Percentiles rank a stretch among this genome's conserved stretches.
Conservation (phyloP, 2,888 invertebrate species). For the Cloeon dipterum region DNA sequence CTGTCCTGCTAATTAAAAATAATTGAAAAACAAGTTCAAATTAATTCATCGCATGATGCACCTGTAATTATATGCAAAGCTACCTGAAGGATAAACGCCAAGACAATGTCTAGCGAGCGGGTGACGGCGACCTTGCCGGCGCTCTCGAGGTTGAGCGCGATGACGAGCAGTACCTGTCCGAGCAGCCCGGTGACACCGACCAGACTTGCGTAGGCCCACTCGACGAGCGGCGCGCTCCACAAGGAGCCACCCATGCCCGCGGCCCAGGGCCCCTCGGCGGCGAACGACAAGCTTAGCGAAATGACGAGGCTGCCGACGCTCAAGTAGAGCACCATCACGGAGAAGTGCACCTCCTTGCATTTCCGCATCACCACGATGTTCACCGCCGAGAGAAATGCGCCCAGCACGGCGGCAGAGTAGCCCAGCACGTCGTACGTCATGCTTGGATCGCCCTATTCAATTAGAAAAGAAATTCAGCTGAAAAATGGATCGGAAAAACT, state of each 20-base stretch:
- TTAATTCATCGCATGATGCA: no score
- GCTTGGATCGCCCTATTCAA: no score
- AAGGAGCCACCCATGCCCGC: not conserved
- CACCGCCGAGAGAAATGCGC: slow-evolving; percentile 21
- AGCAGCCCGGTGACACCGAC: slow-evolving; percentile 18
- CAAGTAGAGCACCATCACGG: slow-evolving; percentile 20
- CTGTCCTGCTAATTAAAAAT: no score
- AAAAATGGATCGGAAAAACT: no score
- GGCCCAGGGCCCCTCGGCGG: not conserved
- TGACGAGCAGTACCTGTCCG: slow-evolving; percentile 21
- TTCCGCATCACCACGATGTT: slow-evolving; percentile 24
- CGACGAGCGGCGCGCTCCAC: not conserved
- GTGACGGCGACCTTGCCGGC: slow-evolving; percentile 24
- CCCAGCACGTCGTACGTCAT: slow-evolving; percentile 19
- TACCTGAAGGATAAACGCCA: slow-evolving; percentile 19
- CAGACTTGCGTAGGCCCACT: slow-evolving; percentile 10
- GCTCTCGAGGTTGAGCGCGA: slow-evolving; percentile 21
- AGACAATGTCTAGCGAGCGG: slow-evolving; percentile 21
- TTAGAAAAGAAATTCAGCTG: no score
- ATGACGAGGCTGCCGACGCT: slow-evolving; percentile 19
- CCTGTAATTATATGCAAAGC: no score
- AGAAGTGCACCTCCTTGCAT: slow-evolving; percentile 21
- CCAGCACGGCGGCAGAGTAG: slow-evolving; percentile 19
- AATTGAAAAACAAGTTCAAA: no score
- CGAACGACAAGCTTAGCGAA: slow-evolving; percentile 12